Evolutionary conservation across 1,140 invertebrate species (phyloP), one percentile per base, ranked within the genome.

Genomic region (Steinernema khuongi): DNA sequence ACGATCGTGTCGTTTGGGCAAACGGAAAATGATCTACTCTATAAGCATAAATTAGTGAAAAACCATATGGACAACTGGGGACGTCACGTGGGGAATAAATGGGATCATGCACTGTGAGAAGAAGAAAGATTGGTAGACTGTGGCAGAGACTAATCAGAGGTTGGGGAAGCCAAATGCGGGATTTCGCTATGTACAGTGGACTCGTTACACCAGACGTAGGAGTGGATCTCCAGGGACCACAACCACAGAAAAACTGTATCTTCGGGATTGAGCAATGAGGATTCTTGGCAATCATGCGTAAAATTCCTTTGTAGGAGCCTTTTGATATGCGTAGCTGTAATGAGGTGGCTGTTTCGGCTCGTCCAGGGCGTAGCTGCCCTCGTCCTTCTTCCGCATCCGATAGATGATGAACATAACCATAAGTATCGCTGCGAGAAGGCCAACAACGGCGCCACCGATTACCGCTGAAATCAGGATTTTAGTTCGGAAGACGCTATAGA

Each of bases 351-450:
- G 89, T 87, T 94, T 94, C 19, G 94, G 94, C 88, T 99, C 96
- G 84, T 98, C 96, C 74, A 99, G 88, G 2, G 94, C 92, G 86
- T 98, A 99, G 76, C 94, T 96, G 18, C 96, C 96, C 87, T 99
- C 96, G 86, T 99, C 96, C 89, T 98, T 98, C 90, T 99, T 99
- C 86, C 95, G 90, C 94, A 99, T 97, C 85, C 96, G 91, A 87
- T 98, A 98, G 2, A 96, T 94, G 84, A 98, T 95, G 88, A 99
- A 98, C 95, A 99, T 98, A 66, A 98, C 94, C 75, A 98, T 92
- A 67, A 99, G 89, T 86, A 99, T 97, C 82, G 96, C 94, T 88
- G 94, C 96, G 26, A 99, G 89, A 36, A 99, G 87, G 44, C 95
- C 94, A 18, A 99, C 94, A 70, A 99, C 94, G 76, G 94, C 94